These are phyloP conservation scores for Dicyrtomina minuta DNA, from an alignment of 2,888 invertebrate genomes.

Conservation along the genomic window DNA sequence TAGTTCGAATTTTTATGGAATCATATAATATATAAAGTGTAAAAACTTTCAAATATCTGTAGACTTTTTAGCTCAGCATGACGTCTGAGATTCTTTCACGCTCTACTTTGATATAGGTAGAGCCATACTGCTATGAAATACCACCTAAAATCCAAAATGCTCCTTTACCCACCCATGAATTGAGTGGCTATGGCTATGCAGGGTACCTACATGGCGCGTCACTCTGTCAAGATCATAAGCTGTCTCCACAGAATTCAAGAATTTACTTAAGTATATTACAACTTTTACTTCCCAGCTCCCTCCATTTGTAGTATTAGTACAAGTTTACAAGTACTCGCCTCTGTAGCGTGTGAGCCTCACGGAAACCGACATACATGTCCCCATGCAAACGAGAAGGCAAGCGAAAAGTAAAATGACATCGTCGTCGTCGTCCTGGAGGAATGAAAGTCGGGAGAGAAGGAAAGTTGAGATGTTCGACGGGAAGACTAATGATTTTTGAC, in stretches of 20 bases:
- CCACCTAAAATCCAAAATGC: too few relatives aligned
- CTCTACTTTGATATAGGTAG: too few relatives aligned
- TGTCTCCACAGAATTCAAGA: neutral
- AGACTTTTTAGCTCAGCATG: too few relatives aligned
- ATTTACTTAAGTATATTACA: neutral
- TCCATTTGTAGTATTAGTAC: neutral
- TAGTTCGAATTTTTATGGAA: too few relatives aligned
- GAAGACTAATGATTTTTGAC: conserved; percentile 52
- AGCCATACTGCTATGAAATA: too few relatives aligned
- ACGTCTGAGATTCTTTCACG: too few relatives aligned
- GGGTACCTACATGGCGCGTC: too few relatives aligned
- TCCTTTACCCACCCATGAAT: too few relatives aligned
- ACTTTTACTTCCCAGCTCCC: neutral
- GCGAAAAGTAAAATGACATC: neutral
- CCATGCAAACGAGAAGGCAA: neutral
- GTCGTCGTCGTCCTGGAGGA: too few relatives aligned
- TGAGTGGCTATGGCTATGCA: too few relatives aligned
- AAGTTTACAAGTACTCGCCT: neutral
- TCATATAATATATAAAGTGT: too few relatives aligned
- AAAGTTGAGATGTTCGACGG: conserved; percentile 26
- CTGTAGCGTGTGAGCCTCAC: neutral
- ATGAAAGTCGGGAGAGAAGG: neutral
- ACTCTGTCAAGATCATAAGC: conserved; percentile 15
- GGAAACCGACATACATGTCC: neutral
- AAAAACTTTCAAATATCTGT: too few relatives aligned